Base-by-base conservation (phyloP, 2,888 invertebrate species). In the Spicauda simplicius region DNA sequence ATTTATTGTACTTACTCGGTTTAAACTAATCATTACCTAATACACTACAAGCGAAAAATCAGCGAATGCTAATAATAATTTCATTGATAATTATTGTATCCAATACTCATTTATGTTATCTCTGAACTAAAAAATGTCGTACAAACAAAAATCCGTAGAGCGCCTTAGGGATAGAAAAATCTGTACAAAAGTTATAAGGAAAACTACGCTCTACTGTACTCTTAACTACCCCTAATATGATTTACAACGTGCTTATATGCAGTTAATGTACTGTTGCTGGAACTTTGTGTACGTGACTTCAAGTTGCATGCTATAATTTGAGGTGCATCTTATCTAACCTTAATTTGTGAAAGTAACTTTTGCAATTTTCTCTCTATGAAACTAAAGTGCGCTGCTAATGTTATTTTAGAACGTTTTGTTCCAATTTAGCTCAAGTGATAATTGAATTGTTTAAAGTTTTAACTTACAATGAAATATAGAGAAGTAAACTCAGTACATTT, bases 211-310 rank as follows among this genome's bases (percentile, higher is more conserved):
- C 50, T 16, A 61, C 67, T 57, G 61, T 41, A 55, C 61, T 61
- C 66, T 56, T 61, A 67, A 61, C 67, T 67, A 67, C 61, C 50
- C 10, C 41, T 67, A 67, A 67, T 67, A 62, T 67, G 67, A 67
- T 67, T 67, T 67, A 67, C 61, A 67, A 62, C 61, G 67, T 67
- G 67, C 61, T 67, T 67, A 67, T 67, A 67, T 67, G 67, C 67
- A 67, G 61, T 67, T 67, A 67, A 67, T 67, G 67, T 67, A 57
- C 56, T 67, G 67, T 61, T 67, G 61, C 54, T 56, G 52, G 60
- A 66, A 66, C 55, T 66, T 66, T 61, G 55, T 61, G 61, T 67
- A 67, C 67, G 67, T 67, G 67, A 61, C 61, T 67, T 61, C 61
- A 41, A 67, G 67, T 67, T 67, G 67, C 41, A 61, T 52, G 61